A percentile compares a stretch with the other conserved stretches of the same genome.
phyloP scores from a whole-genome alignment of 2,113 vertebrate species.

The Ellobius talpinus region DNA sequence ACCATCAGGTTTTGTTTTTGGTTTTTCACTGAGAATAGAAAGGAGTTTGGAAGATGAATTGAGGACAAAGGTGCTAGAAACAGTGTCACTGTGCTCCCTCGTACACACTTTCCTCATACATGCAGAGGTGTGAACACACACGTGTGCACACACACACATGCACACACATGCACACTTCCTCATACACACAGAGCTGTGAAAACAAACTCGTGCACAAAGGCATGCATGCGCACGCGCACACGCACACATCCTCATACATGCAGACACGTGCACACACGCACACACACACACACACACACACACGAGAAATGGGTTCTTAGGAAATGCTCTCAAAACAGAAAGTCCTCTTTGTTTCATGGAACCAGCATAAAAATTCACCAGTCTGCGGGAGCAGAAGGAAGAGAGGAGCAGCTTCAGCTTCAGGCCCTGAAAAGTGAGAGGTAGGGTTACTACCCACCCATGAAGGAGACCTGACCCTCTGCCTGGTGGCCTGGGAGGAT shows the following conservation, averaged over 20 bases:
- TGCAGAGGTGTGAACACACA: not conserved
- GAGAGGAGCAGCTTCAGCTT: not conserved
- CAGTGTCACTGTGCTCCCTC: not conserved
- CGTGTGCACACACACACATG: not conserved
- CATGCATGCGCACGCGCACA: too few species aligned
- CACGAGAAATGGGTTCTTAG: slow-evolving; percentile 24
- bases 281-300: not conserved
- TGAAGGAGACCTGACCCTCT: not conserved
- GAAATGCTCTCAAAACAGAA: slow-evolving; percentile 71
- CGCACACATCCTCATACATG: too few species aligned
- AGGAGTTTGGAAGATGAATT: not conserved
- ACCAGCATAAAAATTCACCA: slow-evolving; percentile 68
- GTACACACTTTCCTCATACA: not conserved
- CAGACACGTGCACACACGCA: not conserved
- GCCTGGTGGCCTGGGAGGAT: not conserved
- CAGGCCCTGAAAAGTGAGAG: not conserved
- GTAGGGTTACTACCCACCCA: not conserved
- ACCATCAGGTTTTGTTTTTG: not conserved
- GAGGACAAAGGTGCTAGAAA: not conserved
- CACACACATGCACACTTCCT: too few species aligned
- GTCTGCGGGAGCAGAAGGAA: not conserved
- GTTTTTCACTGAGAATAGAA: not conserved
- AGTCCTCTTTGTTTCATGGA: slow-evolving; percentile 43
- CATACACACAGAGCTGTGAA: not conserved
- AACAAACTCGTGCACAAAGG: not conserved